Conservation (phyloP, 2,888 invertebrate species). For the Ditula angustiorana region DNA sequence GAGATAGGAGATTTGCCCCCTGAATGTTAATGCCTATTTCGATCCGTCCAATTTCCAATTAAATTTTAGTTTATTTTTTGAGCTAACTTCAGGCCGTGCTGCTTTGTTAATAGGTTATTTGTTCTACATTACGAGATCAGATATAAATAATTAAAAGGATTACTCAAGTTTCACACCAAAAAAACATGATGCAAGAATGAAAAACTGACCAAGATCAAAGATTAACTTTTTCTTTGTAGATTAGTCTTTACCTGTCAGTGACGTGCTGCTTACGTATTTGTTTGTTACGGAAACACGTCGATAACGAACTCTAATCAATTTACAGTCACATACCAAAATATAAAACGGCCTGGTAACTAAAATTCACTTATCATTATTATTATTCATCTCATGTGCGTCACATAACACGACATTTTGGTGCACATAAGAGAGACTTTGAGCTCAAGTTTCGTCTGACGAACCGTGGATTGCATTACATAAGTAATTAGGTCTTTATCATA, state of each 20-base stretch:
- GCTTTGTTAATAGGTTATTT: too few species aligned
- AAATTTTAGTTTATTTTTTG: background rate
- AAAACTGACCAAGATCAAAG: background rate
- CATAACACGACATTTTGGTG: conserved; percentile 2
- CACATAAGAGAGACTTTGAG: conserved; percentile 2
- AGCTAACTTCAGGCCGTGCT: too few species aligned
- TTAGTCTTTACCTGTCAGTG: background rate
- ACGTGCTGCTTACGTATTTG: background rate
- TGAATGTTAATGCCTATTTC: conserved; percentile 33
- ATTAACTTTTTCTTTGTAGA: background rate
- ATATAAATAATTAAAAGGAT: too few species aligned
- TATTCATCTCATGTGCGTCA: conserved; percentile 23
- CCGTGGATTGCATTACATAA: background rate
- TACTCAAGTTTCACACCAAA: too few species aligned
- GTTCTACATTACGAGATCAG: too few species aligned
- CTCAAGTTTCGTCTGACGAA: background rate
- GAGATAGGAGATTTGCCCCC: conserved; percentile 17
- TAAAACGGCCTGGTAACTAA: conserved; percentile 20
- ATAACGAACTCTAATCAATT: conserved; percentile 23
- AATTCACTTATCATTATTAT: conserved; percentile 3
- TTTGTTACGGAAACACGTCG: conserved; percentile 1
- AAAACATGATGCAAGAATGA: background rate
- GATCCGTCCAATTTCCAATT: conserved; percentile 12
- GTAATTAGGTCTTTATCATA: background rate
- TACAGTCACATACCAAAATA: conserved; percentile 13